Evolutionary conservation across 2,113 vertebrate species (phyloP), one percentile per base, ranked within the genome.

Genomic region (Marmota flaviventris): DNA sequence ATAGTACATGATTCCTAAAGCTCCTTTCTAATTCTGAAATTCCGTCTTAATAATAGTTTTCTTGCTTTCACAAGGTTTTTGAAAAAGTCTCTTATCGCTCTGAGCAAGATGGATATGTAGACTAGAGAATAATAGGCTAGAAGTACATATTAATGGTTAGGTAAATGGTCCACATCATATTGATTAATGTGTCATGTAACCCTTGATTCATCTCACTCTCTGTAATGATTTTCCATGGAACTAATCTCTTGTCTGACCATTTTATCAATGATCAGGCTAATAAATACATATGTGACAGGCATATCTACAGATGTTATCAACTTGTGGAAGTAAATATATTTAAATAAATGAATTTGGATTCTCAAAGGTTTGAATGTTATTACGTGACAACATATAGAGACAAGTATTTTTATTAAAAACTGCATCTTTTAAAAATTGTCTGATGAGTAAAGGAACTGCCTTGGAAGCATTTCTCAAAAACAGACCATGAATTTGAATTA

Each of bases 11-110:
- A 88, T 85, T 78, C 29, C 67, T 85, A 92, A 61, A 90, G 56
- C 32, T 90, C 45, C 13, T 75, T 96, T 73, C 90, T 94, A 92
- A 76, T 81, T 95, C 70, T 96, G 81, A 91, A 96, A 92, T 51
- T 92, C 53, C 24, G 37, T 39, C 48, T 73, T 93, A 92, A 10
- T 37, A 88, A 29, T 45, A 4, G 12, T 88, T 91, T 93, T 82
- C 24, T 42, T 85, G 14, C 93, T 93, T 58, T 78, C 37, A 65
- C 11, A 2, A 24, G 63, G 72, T 34, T 78, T 91, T 94, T 86
- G 56, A 39, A 91, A 65, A 95, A 77, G 27, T 39, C 4, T 92
- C 14, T 92, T 53, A 94, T 65, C n/a, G 63, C 45, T 93, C 0
- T 77, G 51, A 76, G 51, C 69, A 92, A 95, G 48, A 82, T n/a